These are phyloP conservation scores for Zygogramma bicolorata DNA, from an alignment of 2,888 invertebrate species.

Conservation along the genomic window DNA sequence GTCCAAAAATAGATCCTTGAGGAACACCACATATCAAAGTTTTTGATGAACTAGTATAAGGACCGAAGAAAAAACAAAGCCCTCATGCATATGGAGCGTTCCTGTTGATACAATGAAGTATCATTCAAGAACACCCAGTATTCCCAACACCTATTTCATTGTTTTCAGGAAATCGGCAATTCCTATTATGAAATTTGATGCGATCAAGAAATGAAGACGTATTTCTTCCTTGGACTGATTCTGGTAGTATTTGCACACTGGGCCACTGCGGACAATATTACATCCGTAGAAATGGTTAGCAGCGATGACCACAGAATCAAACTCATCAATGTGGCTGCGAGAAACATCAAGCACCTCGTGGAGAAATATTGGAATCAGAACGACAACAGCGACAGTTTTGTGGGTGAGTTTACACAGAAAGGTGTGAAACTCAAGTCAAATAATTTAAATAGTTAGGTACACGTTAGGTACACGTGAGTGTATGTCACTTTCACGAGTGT, in stretches of 20 bases:
- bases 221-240: constrained; percentile 14
- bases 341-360: constrained; percentile 16
- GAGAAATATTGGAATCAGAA: constrained; percentile 17
- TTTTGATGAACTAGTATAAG: no score
- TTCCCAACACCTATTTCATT: no score
- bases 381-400: constrained; percentile 9
- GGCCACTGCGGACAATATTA: constrained; percentile 17
- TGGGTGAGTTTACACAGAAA: constrained; percentile 1
- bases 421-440: not conserved
- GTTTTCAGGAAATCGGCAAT: constrained; percentile 1
- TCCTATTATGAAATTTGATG: constrained; percentile 21
- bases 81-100: no score
- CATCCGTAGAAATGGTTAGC: not conserved
- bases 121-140: no score
- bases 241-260: constrained; percentile 18
- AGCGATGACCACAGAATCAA: constrained; percentile 5
- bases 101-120: no score
- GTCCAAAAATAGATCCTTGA: no score
- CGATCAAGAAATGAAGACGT: constrained; percentile 30
- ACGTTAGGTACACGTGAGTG: no score
- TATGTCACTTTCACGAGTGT: no score
- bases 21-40: no score
- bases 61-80: no score
- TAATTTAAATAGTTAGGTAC: not conserved
- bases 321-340: constrained; percentile 14